Percentiles rank a stretch among this genome's conserved stretches.
Evolutionary conservation across 2,888 invertebrate species (phyloP).

Genomic region (Lomographa bimaculata): DNA sequence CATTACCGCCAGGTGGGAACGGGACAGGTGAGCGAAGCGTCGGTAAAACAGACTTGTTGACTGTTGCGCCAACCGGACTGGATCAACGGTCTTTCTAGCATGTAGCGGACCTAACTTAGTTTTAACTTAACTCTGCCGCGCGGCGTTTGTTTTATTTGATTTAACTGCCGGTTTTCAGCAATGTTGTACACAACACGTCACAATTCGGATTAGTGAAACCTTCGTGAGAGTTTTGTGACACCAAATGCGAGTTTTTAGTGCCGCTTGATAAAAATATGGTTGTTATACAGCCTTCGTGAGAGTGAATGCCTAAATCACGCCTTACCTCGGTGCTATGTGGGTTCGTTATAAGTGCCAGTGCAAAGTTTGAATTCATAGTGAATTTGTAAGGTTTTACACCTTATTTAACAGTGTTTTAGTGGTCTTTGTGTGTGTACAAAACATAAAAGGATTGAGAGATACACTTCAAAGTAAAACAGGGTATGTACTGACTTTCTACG

Average conservation of each 20-base stretch:
- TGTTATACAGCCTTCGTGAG: conserved; percentile 61
- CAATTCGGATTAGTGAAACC: conserved; percentile 52
- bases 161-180: conserved; percentile 59
- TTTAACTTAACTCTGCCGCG: conserved; percentile 72
- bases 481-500: conserved; percentile 55
- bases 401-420: conserved; percentile 54
- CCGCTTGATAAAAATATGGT: conserved; percentile 43
- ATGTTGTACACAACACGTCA: conserved; percentile 67
- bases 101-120: conserved; percentile 77
- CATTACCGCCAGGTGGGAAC: conserved; percentile 35
- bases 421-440: conserved; percentile 55
- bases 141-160: conserved; percentile 65
- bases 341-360: conserved; percentile 78
- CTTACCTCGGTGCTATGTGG: conserved; percentile 68
- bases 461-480: conserved; percentile 62
- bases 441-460: conserved; percentile 64
- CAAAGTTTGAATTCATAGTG: conserved; percentile 74
- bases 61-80: conserved; percentile 77
- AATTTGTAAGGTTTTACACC: conserved; percentile 55
- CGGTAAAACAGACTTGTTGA: conserved; percentile 65
- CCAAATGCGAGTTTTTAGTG: conserved; percentile 45
- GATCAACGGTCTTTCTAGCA: conserved; percentile 82
- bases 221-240: conserved; percentile 52
- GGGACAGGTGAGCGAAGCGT: conserved; percentile 52
- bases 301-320: conserved; percentile 77